A percentile compares a stretch with the other conserved stretches of the same genome.
Evolutionary conservation across 2,797 vertebrate species (phyloP).

Genomic region (Gymnopithys bicolor): DNA sequence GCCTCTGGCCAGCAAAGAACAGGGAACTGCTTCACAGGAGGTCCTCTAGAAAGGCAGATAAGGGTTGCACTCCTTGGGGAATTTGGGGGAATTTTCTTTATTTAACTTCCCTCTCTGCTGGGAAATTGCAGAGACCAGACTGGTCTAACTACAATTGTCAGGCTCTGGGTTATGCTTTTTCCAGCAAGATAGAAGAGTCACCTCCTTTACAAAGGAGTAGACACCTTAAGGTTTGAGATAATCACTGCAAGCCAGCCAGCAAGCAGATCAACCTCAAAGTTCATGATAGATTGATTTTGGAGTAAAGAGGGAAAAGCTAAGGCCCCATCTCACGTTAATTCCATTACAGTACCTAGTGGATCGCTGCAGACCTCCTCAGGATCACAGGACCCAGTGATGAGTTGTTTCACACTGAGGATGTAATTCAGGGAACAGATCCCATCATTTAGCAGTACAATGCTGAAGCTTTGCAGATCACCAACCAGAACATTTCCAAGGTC

Average conservation of each 20-base stretch:
- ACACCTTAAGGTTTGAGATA: neutral
- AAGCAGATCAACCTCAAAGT: neutral
- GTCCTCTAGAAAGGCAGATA: neutral
- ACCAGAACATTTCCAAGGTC: slow-evolving; percentile 85
- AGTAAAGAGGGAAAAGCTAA: neutral
- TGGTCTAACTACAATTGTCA: neutral
- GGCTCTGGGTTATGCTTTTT: neutral
- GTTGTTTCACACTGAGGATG: slow-evolving; percentile 82
- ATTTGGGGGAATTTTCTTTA: neutral
- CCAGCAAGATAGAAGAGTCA: neutral
- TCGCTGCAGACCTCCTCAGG: slow-evolving; percentile 33
- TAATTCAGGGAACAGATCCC: slow-evolving; percentile 85
- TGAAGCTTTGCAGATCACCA: slow-evolving; percentile 77
- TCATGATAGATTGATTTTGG: neutral
- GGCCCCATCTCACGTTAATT: neutral
- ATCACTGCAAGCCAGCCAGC: neutral
- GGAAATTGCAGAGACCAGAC: neutral
- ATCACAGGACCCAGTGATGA: slow-evolving; percentile 54
- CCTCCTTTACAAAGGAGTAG: neutral
- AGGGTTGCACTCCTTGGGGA: neutral
- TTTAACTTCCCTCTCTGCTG: neutral
- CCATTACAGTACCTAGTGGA: slow-evolving; percentile 74
- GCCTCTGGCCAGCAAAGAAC: neutral
- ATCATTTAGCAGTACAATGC: slow-evolving; percentile 84
- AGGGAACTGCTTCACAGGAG: neutral